phyloP scores from a whole-genome alignment of 35 echinoderm and acorn worm genomes.

The Diadema setosum region DNA sequence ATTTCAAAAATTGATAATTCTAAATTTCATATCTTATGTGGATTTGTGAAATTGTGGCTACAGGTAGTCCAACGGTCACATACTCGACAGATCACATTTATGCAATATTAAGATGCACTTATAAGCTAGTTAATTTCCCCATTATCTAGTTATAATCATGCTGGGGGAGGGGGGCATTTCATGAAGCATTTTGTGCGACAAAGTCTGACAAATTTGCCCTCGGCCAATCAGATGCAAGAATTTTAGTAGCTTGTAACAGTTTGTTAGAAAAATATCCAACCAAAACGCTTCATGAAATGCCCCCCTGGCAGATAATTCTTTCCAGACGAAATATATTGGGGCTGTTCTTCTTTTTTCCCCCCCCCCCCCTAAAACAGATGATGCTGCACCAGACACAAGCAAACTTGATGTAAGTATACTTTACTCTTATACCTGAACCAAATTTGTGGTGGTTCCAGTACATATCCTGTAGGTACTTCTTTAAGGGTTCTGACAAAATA shows the following conservation, averaged over 20 bases:
- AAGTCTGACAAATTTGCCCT: not conserved
- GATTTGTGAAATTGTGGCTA: too few relatives aligned
- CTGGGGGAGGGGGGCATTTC: too few relatives aligned
- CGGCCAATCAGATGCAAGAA: not conserved
- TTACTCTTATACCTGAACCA: not conserved
- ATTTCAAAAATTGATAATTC: too few relatives aligned
- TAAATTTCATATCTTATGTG: too few relatives aligned
- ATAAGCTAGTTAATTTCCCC: too few relatives aligned
- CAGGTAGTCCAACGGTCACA: too few relatives aligned
- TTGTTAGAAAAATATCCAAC: too few relatives aligned
- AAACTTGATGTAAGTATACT: conserved; percentile 86
- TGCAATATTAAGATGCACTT: too few relatives aligned
- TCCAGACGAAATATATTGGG: not conserved
- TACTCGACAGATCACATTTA: too few relatives aligned
- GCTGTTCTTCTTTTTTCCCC: not conserved
- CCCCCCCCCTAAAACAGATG: conserved; percentile 40
- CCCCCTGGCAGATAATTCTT: not conserved
- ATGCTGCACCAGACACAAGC: conserved; percentile 68
- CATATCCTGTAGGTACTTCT: not conserved
- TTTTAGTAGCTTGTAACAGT: too few relatives aligned
- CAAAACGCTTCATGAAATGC: not conserved
- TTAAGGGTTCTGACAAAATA: not conserved
- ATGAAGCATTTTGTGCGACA: not conserved
- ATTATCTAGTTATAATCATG: too few relatives aligned
- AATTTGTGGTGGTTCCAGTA: not conserved